Percentiles rank a stretch among this genome's conserved stretches.
These are phyloP conservation scores for Calameuta pallipes DNA, from an alignment of 2,888 invertebrate species.

Conservation along the genomic window DNA sequence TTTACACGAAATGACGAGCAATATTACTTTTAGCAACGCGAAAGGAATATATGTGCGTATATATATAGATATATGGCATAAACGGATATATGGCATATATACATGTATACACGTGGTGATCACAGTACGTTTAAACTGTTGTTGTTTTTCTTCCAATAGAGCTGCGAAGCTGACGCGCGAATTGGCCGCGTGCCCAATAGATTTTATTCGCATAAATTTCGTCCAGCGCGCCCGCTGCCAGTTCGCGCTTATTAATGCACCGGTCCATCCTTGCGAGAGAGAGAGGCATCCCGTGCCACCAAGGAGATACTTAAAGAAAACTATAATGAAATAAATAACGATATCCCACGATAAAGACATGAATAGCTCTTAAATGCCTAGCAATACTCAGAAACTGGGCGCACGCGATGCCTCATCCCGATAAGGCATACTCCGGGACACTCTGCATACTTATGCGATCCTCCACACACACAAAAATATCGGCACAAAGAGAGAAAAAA, in stretches of 20 bases:
- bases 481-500: constrained; percentile 51
- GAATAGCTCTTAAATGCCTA: constrained; percentile 13
- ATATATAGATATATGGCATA: constrained; percentile 29
- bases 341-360: constrained; percentile 4
- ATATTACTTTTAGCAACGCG: constrained; percentile 48
- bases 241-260: constrained; percentile 20
- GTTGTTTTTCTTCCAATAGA: constrained; percentile 8
- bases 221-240: constrained; percentile 38
- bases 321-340: not conserved
- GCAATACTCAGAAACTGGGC: constrained; percentile 9
- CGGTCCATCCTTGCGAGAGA: not conserved
- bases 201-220: constrained; percentile 36
- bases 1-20: constrained; percentile 48
- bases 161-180: constrained; percentile 12
- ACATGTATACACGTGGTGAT: constrained; percentile 9
- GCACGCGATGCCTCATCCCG: constrained; percentile 1
- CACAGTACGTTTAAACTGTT: constrained; percentile 5
- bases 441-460: not conserved
- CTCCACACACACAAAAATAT: constrained; percentile 19
- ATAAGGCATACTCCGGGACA: not conserved
- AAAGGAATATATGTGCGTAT: constrained; percentile 14
- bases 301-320: constrained; percentile 8
- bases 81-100: constrained; percentile 21
- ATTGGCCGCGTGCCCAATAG: constrained; percentile 30
- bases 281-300: not conserved